Evolutionary conservation across 2,113 vertebrate genomes (phyloP), one percentile per base, ranked within the genome.

Genomic region (Ptilonorhynchus violaceus): DNA sequence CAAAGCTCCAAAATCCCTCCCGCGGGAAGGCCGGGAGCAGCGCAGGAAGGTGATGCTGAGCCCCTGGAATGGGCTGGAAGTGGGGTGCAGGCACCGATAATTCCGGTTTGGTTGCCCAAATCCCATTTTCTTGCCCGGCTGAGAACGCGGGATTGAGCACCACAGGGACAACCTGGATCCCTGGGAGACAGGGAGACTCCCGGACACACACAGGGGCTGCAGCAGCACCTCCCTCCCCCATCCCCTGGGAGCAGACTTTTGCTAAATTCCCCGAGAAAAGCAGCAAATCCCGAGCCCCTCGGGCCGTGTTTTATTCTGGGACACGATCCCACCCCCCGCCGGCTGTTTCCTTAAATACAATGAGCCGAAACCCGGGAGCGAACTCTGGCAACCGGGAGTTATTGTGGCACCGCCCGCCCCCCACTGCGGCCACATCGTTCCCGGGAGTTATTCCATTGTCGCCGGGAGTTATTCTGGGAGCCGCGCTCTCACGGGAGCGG

Each of bases 81-180:
- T 2, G 1, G 23, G 41, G 12, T 0, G 4, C 27, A 3, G 66
- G 58, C 31, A 21, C 35, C 2, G 3, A 4, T 4, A 13, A 20
- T 2, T 6, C 49, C 5, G 0, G 4, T 21, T 4, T 0, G 2
- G 15, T n/a, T 22, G 19, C 39, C 44, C 6, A 0, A 23, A 28
- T 14, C 85, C 28, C 2, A 1, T 25, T 42, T 64, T 35, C 41
- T 47, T 28, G 24, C 46, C 56, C 11, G 7, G 10, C 10, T 31
- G 59, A 4, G 37, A 22, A 56, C 2, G 5, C 0, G 6, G 42
- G 31, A 8, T 2, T 0, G 2, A 55, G 64, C n/a, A 3, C 7
- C 11, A 0, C 7, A 17, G 37, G 21, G 59, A 6, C 25, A 33
- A 4, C 41, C 22, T 2, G 9, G 14, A 28, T 3, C 17, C 53